Percentiles rank a stretch among this genome's conserved stretches.
Evolutionary conservation across 1,140 invertebrate species (phyloP).

Genomic region (Popillia japonica): DNA sequence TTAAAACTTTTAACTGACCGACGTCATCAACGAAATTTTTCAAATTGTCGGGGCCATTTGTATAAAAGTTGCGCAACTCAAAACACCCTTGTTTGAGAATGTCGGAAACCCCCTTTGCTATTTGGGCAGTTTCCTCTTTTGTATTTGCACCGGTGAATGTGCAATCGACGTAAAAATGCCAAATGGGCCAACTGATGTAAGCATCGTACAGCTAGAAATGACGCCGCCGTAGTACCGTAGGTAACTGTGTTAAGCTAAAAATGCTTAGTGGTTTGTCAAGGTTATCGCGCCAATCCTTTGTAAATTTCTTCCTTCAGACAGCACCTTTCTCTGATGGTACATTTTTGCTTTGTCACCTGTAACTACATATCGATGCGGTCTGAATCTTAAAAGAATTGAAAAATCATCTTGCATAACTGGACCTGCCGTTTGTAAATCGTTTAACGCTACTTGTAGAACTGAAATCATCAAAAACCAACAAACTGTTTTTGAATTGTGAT

Average conservation of each 20-base stretch:
- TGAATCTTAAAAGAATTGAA: too few relatives aligned
- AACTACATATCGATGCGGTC: too few relatives aligned
- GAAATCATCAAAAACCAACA: constrained; percentile 57
- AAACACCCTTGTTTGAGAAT: background rate
- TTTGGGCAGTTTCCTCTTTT: background rate
- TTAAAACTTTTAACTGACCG: background rate
- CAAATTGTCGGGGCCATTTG: background rate
- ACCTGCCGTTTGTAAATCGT: too few relatives aligned
- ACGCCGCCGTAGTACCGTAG: constrained; percentile 56
- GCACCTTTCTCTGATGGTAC: background rate
- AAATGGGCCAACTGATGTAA: constrained; percentile 54
- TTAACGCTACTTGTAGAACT: too few relatives aligned
- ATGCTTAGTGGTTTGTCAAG: too few relatives aligned
- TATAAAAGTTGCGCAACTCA: background rate
- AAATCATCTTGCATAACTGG: too few relatives aligned
- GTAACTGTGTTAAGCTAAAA: constrained; percentile 51
- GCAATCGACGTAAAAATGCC: constrained; percentile 61
- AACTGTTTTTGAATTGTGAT: background rate
- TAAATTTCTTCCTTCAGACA: too few relatives aligned
- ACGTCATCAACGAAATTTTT: background rate
- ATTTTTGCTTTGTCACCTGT: background rate
- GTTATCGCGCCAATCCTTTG: background rate
- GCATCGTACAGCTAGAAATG: constrained; percentile 57
- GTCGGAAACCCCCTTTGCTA: background rate
- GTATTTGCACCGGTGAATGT: constrained; percentile 46